Evolutionary conservation across 2,113 vertebrate species (phyloP).

Genomic region (Accipiter cooperii): DNA sequence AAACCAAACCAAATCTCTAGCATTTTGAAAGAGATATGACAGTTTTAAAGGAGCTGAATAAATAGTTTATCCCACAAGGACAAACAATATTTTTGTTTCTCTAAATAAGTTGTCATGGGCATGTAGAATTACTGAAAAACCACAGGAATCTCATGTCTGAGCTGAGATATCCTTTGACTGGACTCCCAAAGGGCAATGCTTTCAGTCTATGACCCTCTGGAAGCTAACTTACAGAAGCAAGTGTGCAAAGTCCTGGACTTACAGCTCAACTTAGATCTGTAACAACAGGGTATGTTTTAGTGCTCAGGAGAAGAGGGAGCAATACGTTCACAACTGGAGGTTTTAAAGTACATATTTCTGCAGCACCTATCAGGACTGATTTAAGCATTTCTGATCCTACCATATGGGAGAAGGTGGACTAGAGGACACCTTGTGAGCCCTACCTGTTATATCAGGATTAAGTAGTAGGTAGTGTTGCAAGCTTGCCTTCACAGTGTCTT

Average conservation of each 20-base stretch:
- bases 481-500: not conserved
- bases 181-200: not conserved
- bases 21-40: conserved; percentile 14
- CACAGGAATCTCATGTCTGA: conserved; percentile 21
- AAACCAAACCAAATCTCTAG: not conserved
- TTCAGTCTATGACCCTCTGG: not conserved
- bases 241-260: not conserved
- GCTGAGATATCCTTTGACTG: not conserved
- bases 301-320: not conserved
- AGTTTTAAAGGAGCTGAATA: conserved; percentile 17
- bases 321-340: not conserved
- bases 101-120: not conserved
- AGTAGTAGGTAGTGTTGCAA: not conserved
- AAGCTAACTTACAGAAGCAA: not conserved
- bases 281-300: not conserved
- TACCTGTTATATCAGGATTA: not conserved
- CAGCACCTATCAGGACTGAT: not conserved
- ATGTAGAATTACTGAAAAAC: conserved; percentile 16
- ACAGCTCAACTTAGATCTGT: not conserved
- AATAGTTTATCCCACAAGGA: conserved; percentile 36
- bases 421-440: not conserved
- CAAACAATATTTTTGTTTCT: conserved; percentile 44
- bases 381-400: not conserved
- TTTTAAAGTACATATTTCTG: not conserved
- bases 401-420: not conserved